Evolutionary conservation across 37 sponge, comb jelly and placozoan species (phyloP), one percentile per base, ranked within the genome.

Genomic region (Bolinopsis microptera): DNA sequence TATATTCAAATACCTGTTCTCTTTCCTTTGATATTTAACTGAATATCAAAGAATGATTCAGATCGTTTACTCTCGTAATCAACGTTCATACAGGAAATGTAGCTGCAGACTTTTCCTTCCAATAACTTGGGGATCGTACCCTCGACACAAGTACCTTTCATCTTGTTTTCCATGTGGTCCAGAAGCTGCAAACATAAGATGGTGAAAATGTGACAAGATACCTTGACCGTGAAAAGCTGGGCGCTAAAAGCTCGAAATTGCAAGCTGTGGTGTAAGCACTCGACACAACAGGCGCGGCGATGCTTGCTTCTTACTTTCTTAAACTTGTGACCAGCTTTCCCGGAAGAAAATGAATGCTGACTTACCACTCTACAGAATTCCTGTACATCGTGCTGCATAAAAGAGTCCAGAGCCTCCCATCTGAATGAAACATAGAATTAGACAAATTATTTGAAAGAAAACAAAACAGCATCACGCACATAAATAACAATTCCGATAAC

Each of bases 321-420:
- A n/a, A n/a, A n/a, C n/a, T n/a, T n/a, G n/a, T n/a, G n/a, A n/a
- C n/a, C n/a, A n/a, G n/a, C n/a, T n/a, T n/a, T n/a, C n/a, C n/a
- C n/a, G n/a, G n/a, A n/a, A n/a, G n/a, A n/a, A n/a, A n/a, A n/a
- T n/a, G 61, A 48, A 48, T 13, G 61, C 61, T n/a, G 0, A 94
- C 96, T 77, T 93, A 97, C 96, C 93, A 98, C 99, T 94, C 99
- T 69, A 69, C 94, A 95, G 88, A 98, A 93, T 72, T 98, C 99
- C 76, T 98, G 99, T 18, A 98, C 94, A 90, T 98, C 99, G 90
- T 98, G 99, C 83, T 98, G 99, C 99, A 98, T 98, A 93, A 98
- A 97, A 1, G 95, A 96, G 69, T 98, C 99, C 92, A 97, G 80
- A 0, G 99, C 96, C 68, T 98, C 98, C 99, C 99, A 98, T 24